Percentiles rank a stretch among this genome's conserved stretches.
Conservation (phyloP, 2,113 vertebrate genomes). For the Kryptolebias marmoratus region DNA sequence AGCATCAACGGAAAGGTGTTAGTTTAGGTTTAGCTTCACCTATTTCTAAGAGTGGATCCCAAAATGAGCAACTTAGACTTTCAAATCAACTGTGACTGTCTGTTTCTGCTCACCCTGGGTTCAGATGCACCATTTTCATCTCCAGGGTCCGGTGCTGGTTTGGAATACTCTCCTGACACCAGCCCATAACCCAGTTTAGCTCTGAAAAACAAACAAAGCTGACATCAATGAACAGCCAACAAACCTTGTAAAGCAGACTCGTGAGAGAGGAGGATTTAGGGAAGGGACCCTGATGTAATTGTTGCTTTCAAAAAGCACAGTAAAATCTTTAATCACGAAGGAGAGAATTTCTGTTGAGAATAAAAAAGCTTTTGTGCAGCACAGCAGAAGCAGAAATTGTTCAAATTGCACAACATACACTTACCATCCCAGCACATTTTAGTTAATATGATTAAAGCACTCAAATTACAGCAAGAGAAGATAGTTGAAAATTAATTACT, state of each 20-base stretch:
- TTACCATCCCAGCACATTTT: too few relatives aligned
- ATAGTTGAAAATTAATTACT: not conserved
- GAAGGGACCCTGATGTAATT: slow-evolving; percentile 19
- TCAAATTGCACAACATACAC: too few relatives aligned
- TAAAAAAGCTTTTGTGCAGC: not conserved
- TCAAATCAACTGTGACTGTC: not conserved
- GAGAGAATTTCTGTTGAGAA: slow-evolving; percentile 2
- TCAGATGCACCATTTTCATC: slow-evolving; percentile 85
- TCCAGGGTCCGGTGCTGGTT: slow-evolving; percentile 84
- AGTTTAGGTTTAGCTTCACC: not conserved
- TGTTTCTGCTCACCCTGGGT: slow-evolving; percentile 83
- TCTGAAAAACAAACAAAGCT: slow-evolving; percentile 74
- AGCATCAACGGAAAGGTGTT: not conserved
- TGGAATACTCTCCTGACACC: slow-evolving; percentile 96
- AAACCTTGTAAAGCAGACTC: not conserved
- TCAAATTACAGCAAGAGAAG: not conserved
- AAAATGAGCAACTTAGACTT: not conserved
- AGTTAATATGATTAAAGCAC: too few relatives aligned
- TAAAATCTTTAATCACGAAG: slow-evolving; percentile 10
- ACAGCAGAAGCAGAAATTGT: not conserved
- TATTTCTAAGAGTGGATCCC: slow-evolving; percentile 7
- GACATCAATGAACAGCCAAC: slow-evolving; percentile 36
- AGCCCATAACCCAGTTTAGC: slow-evolving; percentile 95
- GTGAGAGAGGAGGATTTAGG: slow-evolving; percentile 18
- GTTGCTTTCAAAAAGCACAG: slow-evolving; percentile 16